phyloP scores from a whole-genome alignment of 1,140 invertebrate genomes.

The Delia radicum region DNA sequence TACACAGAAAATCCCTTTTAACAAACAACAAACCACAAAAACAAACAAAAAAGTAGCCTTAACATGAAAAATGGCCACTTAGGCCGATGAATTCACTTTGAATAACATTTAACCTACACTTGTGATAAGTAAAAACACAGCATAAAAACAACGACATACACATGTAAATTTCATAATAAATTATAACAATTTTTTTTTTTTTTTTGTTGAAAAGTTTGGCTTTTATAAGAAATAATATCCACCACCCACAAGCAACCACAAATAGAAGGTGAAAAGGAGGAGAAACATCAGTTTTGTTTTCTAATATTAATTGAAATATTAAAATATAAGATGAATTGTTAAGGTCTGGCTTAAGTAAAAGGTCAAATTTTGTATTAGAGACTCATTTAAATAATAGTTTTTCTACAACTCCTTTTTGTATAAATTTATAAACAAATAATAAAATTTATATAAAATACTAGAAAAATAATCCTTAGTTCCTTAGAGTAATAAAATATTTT shows the following conservation, averaged over 20 bases:
- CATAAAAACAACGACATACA: background rate
- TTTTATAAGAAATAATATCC: too few species aligned
- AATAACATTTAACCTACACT: background rate
- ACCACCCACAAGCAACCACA: too few species aligned
- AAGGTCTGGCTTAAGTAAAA: too few species aligned
- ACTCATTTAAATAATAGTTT: too few species aligned
- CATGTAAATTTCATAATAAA: background rate
- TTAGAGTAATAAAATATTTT: too few species aligned
- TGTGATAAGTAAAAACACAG: background rate
- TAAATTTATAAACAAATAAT: too few species aligned
- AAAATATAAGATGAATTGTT: background rate
- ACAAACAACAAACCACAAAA: conserved; percentile 4
- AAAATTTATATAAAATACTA: too few species aligned
- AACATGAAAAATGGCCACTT: conserved; percentile 16
- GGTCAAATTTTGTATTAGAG: too few species aligned
- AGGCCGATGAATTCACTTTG: conserved; percentile 16
- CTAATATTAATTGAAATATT: background rate
- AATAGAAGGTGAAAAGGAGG: background rate
- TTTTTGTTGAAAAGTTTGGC: background rate
- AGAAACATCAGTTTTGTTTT: background rate
- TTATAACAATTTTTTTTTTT: background rate
- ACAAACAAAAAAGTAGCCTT: background rate
- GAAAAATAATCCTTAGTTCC: too few species aligned
- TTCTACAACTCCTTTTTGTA: too few species aligned
- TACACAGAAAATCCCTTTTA: background rate